A percentile compares a stretch with the other conserved stretches of the same genome.
phyloP scores from a whole-genome alignment of 2,113 vertebrate genomes.

The Catagonus wagneri region DNA sequence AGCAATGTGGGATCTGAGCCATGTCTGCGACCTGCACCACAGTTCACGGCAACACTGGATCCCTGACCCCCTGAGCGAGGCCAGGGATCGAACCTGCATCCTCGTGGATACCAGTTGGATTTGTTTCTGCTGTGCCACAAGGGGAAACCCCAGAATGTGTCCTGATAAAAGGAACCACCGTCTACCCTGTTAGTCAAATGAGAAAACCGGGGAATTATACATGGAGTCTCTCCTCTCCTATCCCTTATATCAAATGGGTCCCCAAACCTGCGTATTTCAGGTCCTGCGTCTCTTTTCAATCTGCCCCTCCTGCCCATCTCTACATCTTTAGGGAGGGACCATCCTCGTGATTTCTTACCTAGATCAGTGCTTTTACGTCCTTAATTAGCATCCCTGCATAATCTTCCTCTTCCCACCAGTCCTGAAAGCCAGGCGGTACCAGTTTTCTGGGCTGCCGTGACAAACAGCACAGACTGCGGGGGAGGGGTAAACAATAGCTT shows the following conservation, averaged over 20 bases:
- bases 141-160: neutral
- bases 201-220: neutral
- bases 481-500: too few species aligned
- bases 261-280: neutral
- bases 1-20: too few species aligned
- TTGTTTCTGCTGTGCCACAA: too few species aligned
- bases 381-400: fast-evolving
- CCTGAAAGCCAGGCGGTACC: too few species aligned
- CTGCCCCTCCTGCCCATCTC: too few species aligned
- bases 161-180: fast-evolving
- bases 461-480: too few species aligned
- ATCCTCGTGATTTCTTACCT: fast-evolving
- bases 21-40: too few species aligned
- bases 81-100: too few species aligned
- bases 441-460: fast-evolving
- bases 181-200: fast-evolving
- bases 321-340: neutral
- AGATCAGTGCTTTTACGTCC: neutral
- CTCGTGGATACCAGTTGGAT: too few species aligned
- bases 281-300: neutral
- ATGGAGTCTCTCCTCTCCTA: neutral
- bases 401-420: neutral
- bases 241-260: fast-evolving
- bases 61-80: too few species aligned
- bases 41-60: too few species aligned